Evolutionary conservation across 1,140 invertebrate species (phyloP), one percentile per base, ranked within the genome.

Genomic region (Lordiphosa stackelbergi): DNA sequence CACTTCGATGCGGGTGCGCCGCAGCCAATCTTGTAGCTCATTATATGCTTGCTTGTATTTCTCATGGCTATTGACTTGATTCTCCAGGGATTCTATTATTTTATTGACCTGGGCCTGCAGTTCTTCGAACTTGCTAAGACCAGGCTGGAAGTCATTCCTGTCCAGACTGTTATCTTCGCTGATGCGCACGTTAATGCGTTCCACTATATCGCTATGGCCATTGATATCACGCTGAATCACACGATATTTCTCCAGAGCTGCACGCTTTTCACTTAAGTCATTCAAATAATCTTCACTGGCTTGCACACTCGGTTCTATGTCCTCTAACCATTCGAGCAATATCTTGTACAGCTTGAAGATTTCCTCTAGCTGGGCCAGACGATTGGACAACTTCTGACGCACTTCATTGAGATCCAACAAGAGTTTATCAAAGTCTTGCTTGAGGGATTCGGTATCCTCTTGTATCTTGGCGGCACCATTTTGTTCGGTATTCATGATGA

Each of bases 401-500:
- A 93, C 90, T 35, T 95, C 93, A 85, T 95, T 92, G 16, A 97
- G 92, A 71, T 97, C 95, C 43, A 89, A 88, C 41, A 96, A 89
- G 0, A 97, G 85, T 73, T 94, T 95, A 57, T 97, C 95, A 85
- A 97, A 96, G 81, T 97, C 95, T 69, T 92, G 90, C 86, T 96
- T 95, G 4, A 98, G 87, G 66, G 93, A 94, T 66, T 96, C 95
- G 0, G 95, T 96, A 69, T 96, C 94, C 84, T 97, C 95, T 85
- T 97, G 92, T 48, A 97, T 96, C 85, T 95, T 96, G 0, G 91
- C 91, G 1, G 93, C 94, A 1, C 96, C 96, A 61, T 91, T 91
- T 63, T 94, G 93, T 88, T 97, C 95, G 0, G 96, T 97, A 77
- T 96, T 97, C 90, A 96, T 93, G 4, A 96, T 95, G 0, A 97